Evolutionary conservation across 92 coral and sea anemone genomes (phyloP).

Genomic region (Porites divaricata): DNA sequence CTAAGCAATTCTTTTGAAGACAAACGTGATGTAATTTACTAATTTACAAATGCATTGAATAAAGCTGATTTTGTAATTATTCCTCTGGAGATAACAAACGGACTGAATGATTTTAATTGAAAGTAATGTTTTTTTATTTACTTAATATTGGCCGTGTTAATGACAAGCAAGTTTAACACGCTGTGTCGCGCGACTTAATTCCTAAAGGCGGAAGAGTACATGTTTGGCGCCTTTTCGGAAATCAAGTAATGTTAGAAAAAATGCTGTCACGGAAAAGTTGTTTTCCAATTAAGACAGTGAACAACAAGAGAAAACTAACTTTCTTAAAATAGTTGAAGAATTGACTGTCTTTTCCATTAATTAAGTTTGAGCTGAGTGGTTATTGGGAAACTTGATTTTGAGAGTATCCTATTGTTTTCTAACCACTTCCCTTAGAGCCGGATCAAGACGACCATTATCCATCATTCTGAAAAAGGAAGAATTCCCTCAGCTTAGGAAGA

Average conservation of each 20-base stretch:
- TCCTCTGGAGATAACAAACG: neutral
- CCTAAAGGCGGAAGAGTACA: neutral
- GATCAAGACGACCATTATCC: constrained; percentile 6
- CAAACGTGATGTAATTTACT: no score
- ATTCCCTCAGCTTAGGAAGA: neutral
- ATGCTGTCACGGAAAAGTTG: no score
- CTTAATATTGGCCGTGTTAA: neutral
- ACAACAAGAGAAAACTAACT: no score
- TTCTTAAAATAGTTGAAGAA: no score
- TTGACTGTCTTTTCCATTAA: neutral
- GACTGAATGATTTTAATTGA: neutral
- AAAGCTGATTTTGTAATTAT: neutral
- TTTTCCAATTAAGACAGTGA: no score
- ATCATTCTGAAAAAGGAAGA: neutral
- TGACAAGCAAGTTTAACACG: neutral
- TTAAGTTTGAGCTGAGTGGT: neutral
- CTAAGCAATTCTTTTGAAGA: no score
- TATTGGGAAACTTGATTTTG: neutral
- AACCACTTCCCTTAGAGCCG: neutral
- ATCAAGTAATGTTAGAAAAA: no score
- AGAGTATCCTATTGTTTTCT: neutral
- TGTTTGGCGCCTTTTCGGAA: neutral
- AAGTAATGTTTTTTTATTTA: neutral
- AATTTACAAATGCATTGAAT: neutral
- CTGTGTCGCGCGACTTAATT: constrained; percentile 1